Conservation (phyloP, 2,888 invertebrate genomes). For the Ligdia adustata region DNA sequence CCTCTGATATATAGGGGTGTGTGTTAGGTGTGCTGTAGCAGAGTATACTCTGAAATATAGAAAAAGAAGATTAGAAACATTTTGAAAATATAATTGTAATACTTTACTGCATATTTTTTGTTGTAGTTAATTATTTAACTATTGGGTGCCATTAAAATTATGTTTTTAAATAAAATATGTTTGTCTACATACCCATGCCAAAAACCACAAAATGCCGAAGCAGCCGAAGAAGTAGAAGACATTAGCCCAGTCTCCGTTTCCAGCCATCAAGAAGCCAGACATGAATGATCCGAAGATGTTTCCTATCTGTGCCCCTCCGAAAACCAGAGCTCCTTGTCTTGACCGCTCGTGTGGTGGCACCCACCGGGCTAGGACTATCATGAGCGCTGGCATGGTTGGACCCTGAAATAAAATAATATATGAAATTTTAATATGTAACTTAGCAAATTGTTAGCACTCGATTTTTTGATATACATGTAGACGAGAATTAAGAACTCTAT, state of each 20-base stretch:
- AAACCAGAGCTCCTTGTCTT: constrained; percentile 83
- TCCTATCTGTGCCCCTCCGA: constrained; percentile 85
- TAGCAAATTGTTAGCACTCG: no score
- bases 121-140: no score
- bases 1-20: constrained; percentile 82
- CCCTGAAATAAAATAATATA: constrained; percentile 75
- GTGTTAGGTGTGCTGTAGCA: constrained; percentile 81
- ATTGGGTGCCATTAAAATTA: no score
- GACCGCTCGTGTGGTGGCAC: constrained; percentile 85
- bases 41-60: constrained; percentile 64
- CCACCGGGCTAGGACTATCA: constrained; percentile 85
- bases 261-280: constrained; percentile 81
- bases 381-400: constrained; percentile 89
- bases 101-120: no score
- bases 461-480: no score
- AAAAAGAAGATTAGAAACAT: no score
- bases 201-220: constrained; percentile 83
- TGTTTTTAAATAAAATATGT: neutral
- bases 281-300: constrained; percentile 83
- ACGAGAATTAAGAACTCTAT: no score
- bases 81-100: no score
- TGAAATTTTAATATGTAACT: neutral
- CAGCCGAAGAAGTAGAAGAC: constrained; percentile 85
- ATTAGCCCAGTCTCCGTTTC: constrained; percentile 81
- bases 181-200: constrained; percentile 78